Percentiles rank a stretch among this genome's conserved stretches.
phyloP scores from a whole-genome alignment of 92 coral and sea anemone genomes.

The Heliopora coerulea region DNA sequence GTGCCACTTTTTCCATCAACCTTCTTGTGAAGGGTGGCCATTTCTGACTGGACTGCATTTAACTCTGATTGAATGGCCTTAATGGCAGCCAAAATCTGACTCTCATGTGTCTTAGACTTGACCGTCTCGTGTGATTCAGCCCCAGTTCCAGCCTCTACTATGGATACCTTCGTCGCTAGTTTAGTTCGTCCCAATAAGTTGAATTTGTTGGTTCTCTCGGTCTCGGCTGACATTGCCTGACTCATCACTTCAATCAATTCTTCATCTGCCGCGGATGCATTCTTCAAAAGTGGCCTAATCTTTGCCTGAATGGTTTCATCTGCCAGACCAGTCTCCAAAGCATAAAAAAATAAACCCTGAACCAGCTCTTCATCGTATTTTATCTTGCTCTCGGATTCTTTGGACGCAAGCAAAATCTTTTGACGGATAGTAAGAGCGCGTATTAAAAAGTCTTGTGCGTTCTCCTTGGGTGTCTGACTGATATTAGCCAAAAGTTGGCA shows the following conservation, averaged over 20 bases:
- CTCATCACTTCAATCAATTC: slow-evolving; percentile 54
- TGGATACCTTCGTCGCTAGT: too few species aligned
- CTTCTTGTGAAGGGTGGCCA: too few species aligned
- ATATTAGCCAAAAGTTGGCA: slow-evolving; percentile 53
- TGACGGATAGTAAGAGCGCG: slow-evolving; percentile 52
- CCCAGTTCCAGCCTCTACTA: too few species aligned
- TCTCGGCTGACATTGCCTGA: slow-evolving; percentile 49
- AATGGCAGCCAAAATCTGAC: too few species aligned
- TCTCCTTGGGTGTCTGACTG: slow-evolving; percentile 53
- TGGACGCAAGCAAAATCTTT: slow-evolving; percentile 48
- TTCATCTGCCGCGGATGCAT: slow-evolving; percentile 55
- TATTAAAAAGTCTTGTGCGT: slow-evolving; percentile 62
- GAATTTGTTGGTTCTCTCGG: slow-evolving; percentile 2
- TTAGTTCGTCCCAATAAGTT: too few species aligned
- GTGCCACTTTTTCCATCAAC: not conserved
- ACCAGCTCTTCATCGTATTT: slow-evolving; percentile 55
- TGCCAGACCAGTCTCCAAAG: slow-evolving; percentile 57
- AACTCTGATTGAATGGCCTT: too few species aligned
- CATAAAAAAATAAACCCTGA: slow-evolving; percentile 43
- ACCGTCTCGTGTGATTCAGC: too few species aligned
- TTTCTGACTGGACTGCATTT: too few species aligned
- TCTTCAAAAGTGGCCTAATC: slow-evolving; percentile 48
- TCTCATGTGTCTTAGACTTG: too few species aligned
- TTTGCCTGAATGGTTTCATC: slow-evolving; percentile 54
- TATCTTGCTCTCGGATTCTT: slow-evolving; percentile 39